Evolutionary conservation across 1,140 invertebrate species (phyloP), one percentile per base, ranked within the genome.

Genomic region (Dryas iulia): DNA sequence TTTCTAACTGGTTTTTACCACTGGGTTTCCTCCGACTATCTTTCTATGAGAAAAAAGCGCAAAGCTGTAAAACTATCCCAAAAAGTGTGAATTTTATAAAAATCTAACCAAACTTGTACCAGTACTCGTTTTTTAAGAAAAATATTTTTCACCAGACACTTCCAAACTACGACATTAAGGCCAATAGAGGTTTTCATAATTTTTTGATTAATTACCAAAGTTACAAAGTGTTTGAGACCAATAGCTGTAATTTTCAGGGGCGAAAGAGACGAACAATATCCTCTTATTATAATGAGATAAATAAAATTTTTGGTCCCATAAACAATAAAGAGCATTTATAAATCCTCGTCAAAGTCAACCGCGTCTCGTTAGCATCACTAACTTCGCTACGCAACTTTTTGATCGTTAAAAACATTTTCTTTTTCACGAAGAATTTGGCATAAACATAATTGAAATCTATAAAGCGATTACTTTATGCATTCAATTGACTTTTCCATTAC

Each of bases 341-440:
- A 83, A 81, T 78, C 67, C 70, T 58, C 73, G 66, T 71, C 64
- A 69, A 77, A 78, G 69, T 74, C 73, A 73, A 72, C 68, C 66
- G 71, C 71, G 75, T 74, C 77, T 82, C 81, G 81, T 79, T 86
- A 78, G 78, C 71, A 69, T 76, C 64, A 57, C 65, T 73, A 83
- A 79, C 74, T 83, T 75, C 54, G 63, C 24, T 52, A 78, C 70
- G 66, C 71, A 78, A 77, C 66, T 81, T 81, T 78, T 71, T 66
- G 76, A 66, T 80, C 76, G 70, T 80, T 80, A 74, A 79, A 76
- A 74, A 73, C 75, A 78, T 73, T 75, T 71, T 81, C 75, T 77
- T 73, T 75, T 71, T 81, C 61, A 70, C 10, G 39, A 47, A 47
- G 6, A 47, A 3, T 47, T 47, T 47, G 39, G 35, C n/a, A 21